A percentile compares a stretch with the other conserved stretches of the same genome.
These are phyloP conservation scores for Drosophila pseudoobscura DNA, from an alignment of 1,140 invertebrate species.

Conservation along the genomic window DNA sequence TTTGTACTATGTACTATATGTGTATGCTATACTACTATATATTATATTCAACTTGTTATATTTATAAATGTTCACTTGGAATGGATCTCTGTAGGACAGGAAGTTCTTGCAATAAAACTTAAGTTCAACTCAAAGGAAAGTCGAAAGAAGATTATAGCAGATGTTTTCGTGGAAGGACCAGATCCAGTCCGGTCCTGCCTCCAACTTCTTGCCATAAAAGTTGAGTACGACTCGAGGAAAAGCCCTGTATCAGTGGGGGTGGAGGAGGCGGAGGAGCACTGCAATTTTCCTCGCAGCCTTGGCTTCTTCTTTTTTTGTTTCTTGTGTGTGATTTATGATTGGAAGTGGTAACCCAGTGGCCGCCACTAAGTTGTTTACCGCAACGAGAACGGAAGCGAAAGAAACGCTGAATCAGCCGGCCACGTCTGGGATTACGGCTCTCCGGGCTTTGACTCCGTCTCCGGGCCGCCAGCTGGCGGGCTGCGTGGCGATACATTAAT, in stretches of 20 bases:
- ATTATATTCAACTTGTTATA: constrained; percentile 10
- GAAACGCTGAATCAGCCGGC: constrained; percentile 39
- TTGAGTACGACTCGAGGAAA: not conserved
- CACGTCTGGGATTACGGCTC: not conserved
- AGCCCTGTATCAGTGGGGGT: not conserved
- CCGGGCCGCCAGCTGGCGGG: not conserved
- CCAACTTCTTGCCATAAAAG: constrained; percentile 17
- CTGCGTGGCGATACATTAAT: constrained; percentile 38
- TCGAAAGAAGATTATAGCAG: no score
- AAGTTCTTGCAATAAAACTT: constrained; percentile 33
- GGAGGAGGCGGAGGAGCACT: constrained; percentile 3
- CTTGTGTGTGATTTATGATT: constrained; percentile 37
- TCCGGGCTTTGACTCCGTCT: not conserved
- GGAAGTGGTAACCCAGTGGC: constrained; percentile 42
- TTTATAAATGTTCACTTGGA: constrained; percentile 46
- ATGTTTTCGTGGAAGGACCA: no score
- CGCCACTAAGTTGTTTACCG: constrained; percentile 46
- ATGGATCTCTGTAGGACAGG: constrained; percentile 37
- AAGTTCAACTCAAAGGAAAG: constrained; percentile 31
- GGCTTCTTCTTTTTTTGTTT: constrained; percentile 27
- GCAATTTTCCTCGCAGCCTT: constrained; percentile 19
- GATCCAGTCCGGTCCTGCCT: no score
- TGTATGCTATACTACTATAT: constrained; percentile 3
- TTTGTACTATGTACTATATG: constrained; percentile 17
- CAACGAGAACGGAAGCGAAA: constrained; percentile 23